Percentiles rank a stretch among this genome's conserved stretches.
phyloP scores from a whole-genome alignment of 2,888 invertebrate species.

The Hyposoter dolosus region DNA sequence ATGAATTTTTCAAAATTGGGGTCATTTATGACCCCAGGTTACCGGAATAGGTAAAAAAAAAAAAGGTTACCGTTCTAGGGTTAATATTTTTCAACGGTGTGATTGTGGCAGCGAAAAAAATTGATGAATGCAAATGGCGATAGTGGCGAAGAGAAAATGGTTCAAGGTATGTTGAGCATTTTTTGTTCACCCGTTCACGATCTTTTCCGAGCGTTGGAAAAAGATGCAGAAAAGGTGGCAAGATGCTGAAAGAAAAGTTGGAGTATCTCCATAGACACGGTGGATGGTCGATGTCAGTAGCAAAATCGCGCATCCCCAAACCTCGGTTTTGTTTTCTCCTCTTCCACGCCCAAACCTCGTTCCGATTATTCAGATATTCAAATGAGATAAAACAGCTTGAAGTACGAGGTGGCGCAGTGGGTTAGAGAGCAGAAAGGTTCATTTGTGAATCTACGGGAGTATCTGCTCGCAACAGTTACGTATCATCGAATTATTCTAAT shows the following conservation, averaged over 20 bases:
- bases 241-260: constrained; percentile 72
- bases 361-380: constrained; percentile 85
- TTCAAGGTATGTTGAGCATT: not conserved
- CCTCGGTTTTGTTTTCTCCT: constrained; percentile 70
- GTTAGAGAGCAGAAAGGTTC: not conserved
- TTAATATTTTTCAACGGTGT: not conserved
- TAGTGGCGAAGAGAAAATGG: not conserved
- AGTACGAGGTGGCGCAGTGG: not conserved
- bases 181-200: not conserved
- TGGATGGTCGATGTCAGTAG: constrained; percentile 80
- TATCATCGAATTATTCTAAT: constrained; percentile 85
- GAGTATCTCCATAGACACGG: constrained; percentile 45
- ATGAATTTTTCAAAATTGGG: no score
- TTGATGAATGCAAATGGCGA: constrained; percentile 5
- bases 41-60: no score
- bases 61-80: no score
- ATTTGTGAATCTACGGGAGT: constrained; percentile 61
- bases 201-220: not conserved
- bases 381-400: constrained; percentile 77
- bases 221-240: constrained; percentile 61
- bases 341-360: constrained; percentile 83
- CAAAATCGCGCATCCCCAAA: constrained; percentile 77
- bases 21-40: no score
- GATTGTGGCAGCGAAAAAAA: not conserved
- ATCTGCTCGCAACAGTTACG: constrained; percentile 84